Conservation (phyloP, 2,113 vertebrate species). For the Pluvialis apricaria region DNA sequence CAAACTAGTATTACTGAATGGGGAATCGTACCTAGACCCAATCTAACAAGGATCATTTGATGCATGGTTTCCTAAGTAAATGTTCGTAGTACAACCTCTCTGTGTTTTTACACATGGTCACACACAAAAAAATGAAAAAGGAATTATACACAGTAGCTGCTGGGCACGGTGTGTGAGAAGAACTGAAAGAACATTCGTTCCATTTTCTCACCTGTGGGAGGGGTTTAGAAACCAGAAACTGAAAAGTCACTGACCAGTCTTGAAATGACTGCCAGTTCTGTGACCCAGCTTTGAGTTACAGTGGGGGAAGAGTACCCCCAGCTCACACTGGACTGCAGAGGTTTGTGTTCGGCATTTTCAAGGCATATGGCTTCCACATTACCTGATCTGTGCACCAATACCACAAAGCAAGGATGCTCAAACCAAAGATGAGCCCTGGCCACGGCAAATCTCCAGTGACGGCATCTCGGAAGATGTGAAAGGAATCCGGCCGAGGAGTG, state of each 20-base stretch:
- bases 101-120: neutral
- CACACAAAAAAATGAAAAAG: neutral
- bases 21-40: neutral
- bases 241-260: neutral
- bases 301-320: no score
- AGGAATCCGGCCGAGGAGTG: slow-evolving; percentile 80
- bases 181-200: neutral
- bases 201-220: neutral
- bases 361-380: neutral
- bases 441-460: slow-evolving; percentile 87
- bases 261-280: neutral
- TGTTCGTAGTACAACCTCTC: neutral
- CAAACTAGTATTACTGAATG: neutral
- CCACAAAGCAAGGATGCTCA: slow-evolving; percentile 86
- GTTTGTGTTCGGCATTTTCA: neutral
- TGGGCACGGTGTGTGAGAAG: neutral
- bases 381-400: slow-evolving; percentile 99
- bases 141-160: neutral
- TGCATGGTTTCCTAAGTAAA: neutral
- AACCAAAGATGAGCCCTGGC: slow-evolving; percentile 89
- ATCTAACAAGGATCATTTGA: neutral
- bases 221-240: neutral
- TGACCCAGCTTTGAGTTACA: neutral
- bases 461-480: slow-evolving; percentile 88
- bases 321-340: neutral